A percentile compares a stretch with the other conserved stretches of the same genome.
These are phyloP conservation scores for Campoplex capitator DNA, from an alignment of 2,888 invertebrate species.

Conservation along the genomic window DNA sequence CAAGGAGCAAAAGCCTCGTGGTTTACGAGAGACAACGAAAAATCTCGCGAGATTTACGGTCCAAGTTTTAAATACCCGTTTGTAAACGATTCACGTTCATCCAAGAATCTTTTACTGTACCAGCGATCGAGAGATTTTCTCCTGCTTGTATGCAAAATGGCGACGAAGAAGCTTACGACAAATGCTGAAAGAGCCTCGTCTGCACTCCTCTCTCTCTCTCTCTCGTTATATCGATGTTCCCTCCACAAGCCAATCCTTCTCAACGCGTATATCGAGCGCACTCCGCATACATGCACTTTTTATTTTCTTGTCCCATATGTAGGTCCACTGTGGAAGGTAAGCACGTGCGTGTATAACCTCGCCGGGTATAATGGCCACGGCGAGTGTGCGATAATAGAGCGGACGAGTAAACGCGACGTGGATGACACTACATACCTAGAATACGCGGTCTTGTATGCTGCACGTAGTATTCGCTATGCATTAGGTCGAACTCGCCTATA, in stretches of 20 bases:
- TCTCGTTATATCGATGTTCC: constrained; percentile 19
- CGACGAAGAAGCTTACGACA: background rate
- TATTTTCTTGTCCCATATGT: constrained; percentile 18
- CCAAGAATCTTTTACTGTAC: constrained; percentile 1
- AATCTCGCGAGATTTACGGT: constrained; percentile 10
- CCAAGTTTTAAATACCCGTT: background rate
- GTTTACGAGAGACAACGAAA: background rate
- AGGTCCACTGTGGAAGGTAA: constrained; percentile 35
- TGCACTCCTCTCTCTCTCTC: background rate
- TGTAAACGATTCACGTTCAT: constrained; percentile 12
- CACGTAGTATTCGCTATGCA: constrained; percentile 39
- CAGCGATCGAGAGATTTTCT: constrained; percentile 12
- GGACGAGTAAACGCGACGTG: constrained; percentile 40
- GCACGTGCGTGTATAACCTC: constrained; percentile 61
- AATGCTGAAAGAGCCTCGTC: background rate
- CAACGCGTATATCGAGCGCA: constrained; percentile 38
- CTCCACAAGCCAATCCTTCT: constrained; percentile 18
- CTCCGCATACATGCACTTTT: constrained; percentile 20
- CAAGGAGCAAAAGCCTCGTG: background rate
- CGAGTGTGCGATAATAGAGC: constrained; percentile 60
- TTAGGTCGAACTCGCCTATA: background rate
- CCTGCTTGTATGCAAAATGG: constrained; percentile 1
- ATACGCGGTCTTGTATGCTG: constrained; percentile 36
- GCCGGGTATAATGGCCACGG: constrained; percentile 31
- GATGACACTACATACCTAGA: constrained; percentile 59